phyloP scores from a whole-genome alignment of 2,797 vertebrate species.

The Eptatretus atami region DNA sequence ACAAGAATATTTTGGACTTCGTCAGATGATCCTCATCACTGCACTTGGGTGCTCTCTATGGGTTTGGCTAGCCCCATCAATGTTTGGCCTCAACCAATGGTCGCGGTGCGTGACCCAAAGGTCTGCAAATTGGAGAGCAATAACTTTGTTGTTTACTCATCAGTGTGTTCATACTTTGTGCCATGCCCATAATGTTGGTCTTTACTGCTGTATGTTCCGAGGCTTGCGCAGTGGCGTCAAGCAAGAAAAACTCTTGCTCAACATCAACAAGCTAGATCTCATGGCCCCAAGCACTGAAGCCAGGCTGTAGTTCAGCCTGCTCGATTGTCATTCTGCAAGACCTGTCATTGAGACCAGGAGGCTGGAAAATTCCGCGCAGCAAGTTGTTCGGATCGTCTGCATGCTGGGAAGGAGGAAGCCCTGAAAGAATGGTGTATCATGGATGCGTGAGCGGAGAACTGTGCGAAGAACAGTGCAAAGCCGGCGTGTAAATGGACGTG shows the following conservation, averaged over 20 bases:
- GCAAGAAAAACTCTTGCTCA: slow-evolving; percentile 19
- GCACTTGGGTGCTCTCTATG: slow-evolving; percentile 60
- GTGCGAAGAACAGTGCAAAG: background rate
- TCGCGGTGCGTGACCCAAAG: slow-evolving; percentile 25
- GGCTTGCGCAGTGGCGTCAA: slow-evolving; percentile 49
- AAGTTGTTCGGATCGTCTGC: no score
- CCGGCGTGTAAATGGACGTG: slow-evolving; percentile 20
- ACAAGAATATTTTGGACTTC: slow-evolving; percentile 39
- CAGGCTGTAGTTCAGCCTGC: slow-evolving; percentile 13
- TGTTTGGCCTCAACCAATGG: slow-evolving; percentile 65
- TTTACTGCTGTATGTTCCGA: slow-evolving; percentile 59
- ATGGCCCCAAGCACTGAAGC: background rate
- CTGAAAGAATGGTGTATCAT: no score
- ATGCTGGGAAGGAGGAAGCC: no score
- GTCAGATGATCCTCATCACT: slow-evolving; percentile 38
- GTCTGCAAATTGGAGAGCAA: slow-evolving; percentile 56
- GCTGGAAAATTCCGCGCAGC: no score
- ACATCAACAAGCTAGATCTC: background rate
- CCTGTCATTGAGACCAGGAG: no score
- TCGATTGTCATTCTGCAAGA: no score
- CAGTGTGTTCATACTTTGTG: slow-evolving; percentile 77
- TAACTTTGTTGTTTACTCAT: slow-evolving; percentile 56
- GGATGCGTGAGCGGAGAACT: no score
- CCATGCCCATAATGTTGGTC: slow-evolving; percentile 82
- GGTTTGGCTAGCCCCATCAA: slow-evolving; percentile 59